Evolutionary conservation across 2,888 invertebrate genomes (phyloP).

Genomic region (Heterodera filipjevi): DNA sequence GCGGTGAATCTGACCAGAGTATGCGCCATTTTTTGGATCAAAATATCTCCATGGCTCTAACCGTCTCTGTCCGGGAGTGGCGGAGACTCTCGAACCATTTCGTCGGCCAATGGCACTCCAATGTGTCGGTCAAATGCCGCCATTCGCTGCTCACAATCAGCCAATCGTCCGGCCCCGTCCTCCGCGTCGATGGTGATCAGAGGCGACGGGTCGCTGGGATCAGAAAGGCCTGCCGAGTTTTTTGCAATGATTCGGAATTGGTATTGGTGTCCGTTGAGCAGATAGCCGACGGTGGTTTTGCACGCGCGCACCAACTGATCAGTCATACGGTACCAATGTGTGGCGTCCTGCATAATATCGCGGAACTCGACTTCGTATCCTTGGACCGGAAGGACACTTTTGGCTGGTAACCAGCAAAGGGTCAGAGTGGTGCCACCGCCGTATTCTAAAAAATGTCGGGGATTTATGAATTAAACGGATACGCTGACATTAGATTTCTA

Average conservation of each 20-base stretch:
- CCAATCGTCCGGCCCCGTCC: constrained; percentile 55
- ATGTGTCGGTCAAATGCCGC: constrained; percentile 58
- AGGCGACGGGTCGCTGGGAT: constrained; percentile 59
- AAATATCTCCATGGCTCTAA: background rate
- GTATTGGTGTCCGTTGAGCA: constrained; percentile 61
- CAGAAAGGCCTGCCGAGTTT: constrained; percentile 62
- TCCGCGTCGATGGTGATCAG: constrained; percentile 57
- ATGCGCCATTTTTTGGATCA: background rate
- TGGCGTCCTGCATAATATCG: constrained; percentile 60
- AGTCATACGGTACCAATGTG: constrained; percentile 63
- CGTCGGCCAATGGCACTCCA: constrained; percentile 58
- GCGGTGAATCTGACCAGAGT: constrained; percentile 55
- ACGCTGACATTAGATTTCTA: too few species aligned
- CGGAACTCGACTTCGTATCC: constrained; percentile 65
- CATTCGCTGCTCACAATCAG: constrained; percentile 54
- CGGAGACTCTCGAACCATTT: constrained; percentile 63
- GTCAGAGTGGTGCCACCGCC: constrained; percentile 54
- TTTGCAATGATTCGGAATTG: constrained; percentile 64
- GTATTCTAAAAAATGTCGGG: constrained; percentile 6
- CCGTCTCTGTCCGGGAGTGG: constrained; percentile 58
- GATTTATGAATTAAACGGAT: background rate
- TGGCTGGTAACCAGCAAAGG: constrained; percentile 64
- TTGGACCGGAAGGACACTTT: constrained; percentile 62
- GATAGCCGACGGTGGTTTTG: constrained; percentile 65
- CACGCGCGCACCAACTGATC: constrained; percentile 62